A percentile compares a stretch with the other conserved stretches of the same genome.
phyloP scores from a whole-genome alignment of 53 echinoderm and acorn worm genomes.

The Paracentrotus lividus region DNA sequence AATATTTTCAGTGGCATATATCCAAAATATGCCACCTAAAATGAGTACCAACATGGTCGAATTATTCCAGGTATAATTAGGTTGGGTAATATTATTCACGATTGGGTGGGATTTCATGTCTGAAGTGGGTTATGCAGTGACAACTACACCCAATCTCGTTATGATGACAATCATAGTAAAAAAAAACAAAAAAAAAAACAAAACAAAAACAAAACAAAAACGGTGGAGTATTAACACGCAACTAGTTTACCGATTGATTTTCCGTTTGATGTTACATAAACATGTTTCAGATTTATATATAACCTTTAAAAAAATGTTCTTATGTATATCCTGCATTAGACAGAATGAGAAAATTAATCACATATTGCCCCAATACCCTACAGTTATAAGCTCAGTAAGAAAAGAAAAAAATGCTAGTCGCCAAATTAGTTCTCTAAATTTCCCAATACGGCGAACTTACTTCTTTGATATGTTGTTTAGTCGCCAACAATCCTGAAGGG shows the following conservation, averaged over 20 bases:
- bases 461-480: not conserved
- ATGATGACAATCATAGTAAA: not conserved
- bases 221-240: not conserved
- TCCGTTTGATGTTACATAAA: no score
- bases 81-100: no score
- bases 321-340: no score
- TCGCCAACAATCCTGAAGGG: conserved; percentile 34
- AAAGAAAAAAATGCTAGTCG: not conserved
- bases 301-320: no score
- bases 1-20: no score
- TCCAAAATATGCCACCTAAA: no score
- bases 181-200: not conserved
- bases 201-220: not conserved
- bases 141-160: not conserved
- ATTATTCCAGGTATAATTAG: no score
- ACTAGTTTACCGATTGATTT: no score
- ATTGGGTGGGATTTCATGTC: not conserved
- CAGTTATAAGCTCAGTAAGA: not conserved
- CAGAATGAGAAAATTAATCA: not conserved
- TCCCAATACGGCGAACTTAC: not conserved
- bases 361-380: not conserved
- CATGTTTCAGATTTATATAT: no score
- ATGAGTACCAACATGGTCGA: no score
- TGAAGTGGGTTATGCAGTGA: conserved; percentile 21
- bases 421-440: conserved; percentile 17